Base-by-base conservation (phyloP, 2,888 invertebrate species). In the Podotricha telesiphe region DNA sequence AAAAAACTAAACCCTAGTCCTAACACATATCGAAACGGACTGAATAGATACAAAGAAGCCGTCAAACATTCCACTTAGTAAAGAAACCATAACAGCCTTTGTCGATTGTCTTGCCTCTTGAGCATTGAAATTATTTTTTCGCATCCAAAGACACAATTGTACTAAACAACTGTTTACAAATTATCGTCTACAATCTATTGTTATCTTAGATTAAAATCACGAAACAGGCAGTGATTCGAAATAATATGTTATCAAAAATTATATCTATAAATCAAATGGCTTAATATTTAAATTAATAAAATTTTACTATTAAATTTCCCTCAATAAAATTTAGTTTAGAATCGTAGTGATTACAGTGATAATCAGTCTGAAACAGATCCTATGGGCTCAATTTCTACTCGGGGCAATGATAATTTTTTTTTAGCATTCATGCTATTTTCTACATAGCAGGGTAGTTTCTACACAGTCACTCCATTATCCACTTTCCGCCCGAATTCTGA, bases 161-260 rank as follows among this genome's bases (percentile, higher is more conserved):
- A 78, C 82, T 83, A 86, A 85, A 85, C 87, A 87, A 82, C 56
- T 91, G 91, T 91, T 92, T 91, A 88, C 85, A 86, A 91, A 91
- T 90, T 90, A 91, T 88, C 88, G 80, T 75, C 73, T 73, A 83
- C 85, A 84, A 88, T 89, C 88, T 81, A 85, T 82, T 83, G 84
- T 86, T 89, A 87, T 87, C 85, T 78, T 72, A 72, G 75, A 80
- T 80, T 83, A 82, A 59, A 11, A 84, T 81, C 80, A 78, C 73
- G 70, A 64, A 75, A 77, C 78, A 74, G 71, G 72, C 72, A 65
- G 76, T 79, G 80, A 80, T 81, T 79, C 73, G 73, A 72, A 73
- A 62, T 47, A 56, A 28, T 56, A 48, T 55, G 69, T 72, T 75
- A 75, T 75, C 75, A 48, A 61, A 48, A 59, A 61, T 56, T 66